phyloP scores from a whole-genome alignment of 2,888 invertebrate species.

The Diachrysia chrysitis region DNA sequence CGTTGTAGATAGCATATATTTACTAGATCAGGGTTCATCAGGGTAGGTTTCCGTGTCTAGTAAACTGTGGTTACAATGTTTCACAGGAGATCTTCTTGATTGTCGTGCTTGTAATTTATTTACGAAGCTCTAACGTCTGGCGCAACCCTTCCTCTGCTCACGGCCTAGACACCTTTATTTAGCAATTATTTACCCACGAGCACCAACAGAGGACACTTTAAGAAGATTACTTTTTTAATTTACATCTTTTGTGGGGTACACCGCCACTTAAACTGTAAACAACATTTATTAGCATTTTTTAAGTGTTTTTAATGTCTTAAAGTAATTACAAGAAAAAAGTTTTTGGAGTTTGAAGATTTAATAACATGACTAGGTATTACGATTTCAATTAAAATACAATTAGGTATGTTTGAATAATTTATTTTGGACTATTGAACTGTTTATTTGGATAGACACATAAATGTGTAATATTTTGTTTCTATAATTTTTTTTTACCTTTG shows the following conservation, averaged over 20 bases:
- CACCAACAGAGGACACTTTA: constrained; percentile 31
- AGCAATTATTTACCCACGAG: constrained; percentile 50
- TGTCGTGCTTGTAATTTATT: constrained; percentile 57
- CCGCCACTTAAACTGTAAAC: constrained; percentile 31
- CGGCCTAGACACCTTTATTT: constrained; percentile 49
- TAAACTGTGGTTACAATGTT: constrained; percentile 27
- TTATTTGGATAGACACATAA: too few species aligned
- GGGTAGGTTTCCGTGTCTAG: constrained; percentile 14
- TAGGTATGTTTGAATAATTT: too few species aligned
- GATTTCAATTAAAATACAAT: too few species aligned
- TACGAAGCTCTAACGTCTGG: constrained; percentile 58
- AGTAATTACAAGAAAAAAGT: neutral
- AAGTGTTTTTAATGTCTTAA: neutral
- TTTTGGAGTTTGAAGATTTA: neutral
- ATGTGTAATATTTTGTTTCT: too few species aligned
- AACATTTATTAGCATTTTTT: constrained; percentile 16
- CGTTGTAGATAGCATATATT: too few species aligned
- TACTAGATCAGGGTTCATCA: too few species aligned
- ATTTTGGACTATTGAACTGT: too few species aligned
- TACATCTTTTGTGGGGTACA: constrained; percentile 30
- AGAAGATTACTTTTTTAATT: constrained; percentile 50
- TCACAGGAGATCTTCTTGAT: constrained; percentile 27
- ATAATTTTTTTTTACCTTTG: too few species aligned
- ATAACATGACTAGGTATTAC: too few species aligned
- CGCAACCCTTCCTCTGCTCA: constrained; percentile 36